A percentile compares a stretch with the other conserved stretches of the same genome.
Conservation (phyloP, 2,113 vertebrate species). For the Entelurus aequoreus region DNA sequence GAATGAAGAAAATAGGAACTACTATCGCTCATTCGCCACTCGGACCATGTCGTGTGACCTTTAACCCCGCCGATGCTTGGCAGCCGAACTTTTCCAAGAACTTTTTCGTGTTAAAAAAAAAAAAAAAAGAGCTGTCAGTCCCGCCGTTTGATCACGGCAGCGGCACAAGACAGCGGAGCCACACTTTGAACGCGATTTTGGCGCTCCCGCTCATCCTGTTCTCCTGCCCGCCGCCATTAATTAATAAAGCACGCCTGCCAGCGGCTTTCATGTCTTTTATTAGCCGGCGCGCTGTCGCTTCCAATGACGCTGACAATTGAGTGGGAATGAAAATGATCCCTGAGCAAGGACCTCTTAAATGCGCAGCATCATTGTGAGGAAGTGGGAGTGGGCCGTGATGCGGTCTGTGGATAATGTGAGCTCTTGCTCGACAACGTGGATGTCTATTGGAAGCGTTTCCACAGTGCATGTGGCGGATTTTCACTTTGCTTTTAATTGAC, state of each 20-base stretch:
- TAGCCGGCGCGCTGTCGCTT: conserved; percentile 29
- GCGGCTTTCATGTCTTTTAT: conserved; percentile 25
- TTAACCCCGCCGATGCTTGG: too few species aligned
- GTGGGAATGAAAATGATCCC: not conserved
- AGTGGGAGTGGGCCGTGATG: conserved; percentile 3
- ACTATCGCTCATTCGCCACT: too few species aligned
- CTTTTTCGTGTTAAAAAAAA: not conserved
- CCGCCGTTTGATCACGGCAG: conserved; percentile 1
- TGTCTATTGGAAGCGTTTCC: too few species aligned
- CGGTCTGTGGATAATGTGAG: too few species aligned
- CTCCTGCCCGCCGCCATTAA: conserved; percentile 43
- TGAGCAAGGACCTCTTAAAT: conserved; percentile 1
- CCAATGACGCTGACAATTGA: conserved; percentile 9
- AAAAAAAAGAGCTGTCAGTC: not conserved
- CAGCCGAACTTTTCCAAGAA: too few species aligned
- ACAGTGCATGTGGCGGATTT: too few species aligned
- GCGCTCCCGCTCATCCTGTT: conserved; percentile 34
- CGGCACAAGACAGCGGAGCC: conserved; percentile 49
- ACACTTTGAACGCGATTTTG: conserved; percentile 35
- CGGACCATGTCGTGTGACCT: too few species aligned
- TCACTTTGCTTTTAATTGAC: too few species aligned
- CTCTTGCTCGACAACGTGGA: too few species aligned
- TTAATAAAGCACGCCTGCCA: conserved; percentile 39
- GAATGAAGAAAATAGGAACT: too few species aligned
- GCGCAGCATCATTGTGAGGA: not conserved